A percentile compares a stretch with the other conserved stretches of the same genome.
These are phyloP conservation scores for Schizaphis graminum DNA, from an alignment of 2,888 invertebrate species.

Conservation along the genomic window DNA sequence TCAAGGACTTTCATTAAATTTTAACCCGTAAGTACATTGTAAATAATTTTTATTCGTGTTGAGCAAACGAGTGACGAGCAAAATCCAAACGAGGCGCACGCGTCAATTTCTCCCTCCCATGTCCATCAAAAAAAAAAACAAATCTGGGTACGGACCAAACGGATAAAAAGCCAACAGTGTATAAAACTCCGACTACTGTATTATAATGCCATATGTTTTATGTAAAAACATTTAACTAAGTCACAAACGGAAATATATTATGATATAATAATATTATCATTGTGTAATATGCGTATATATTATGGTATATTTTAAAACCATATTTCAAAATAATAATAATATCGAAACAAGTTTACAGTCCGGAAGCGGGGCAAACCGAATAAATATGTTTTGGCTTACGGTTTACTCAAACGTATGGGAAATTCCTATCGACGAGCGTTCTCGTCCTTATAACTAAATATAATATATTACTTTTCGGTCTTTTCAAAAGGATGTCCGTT, in stretches of 20 bases:
- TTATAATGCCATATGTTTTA: neutral
- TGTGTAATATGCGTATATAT: neutral
- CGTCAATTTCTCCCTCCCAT: neutral
- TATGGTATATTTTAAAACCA: neutral
- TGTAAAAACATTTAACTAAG: neutral
- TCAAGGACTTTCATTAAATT: neutral
- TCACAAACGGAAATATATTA: constrained; percentile 7
- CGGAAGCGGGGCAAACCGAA: neutral
- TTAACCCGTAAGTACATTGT: neutral
- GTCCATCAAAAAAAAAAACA: neutral
- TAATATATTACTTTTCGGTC: constrained; percentile 29
- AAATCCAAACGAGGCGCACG: neutral
- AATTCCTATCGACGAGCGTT: constrained; percentile 8
- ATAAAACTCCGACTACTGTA: neutral
- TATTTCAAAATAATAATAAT: neutral
- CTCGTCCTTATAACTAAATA: neutral
- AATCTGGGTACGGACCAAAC: constrained; percentile 34
- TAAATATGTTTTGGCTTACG: neutral
- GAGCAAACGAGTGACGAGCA: neutral
- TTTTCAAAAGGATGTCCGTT: neutral
- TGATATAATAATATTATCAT: neutral
- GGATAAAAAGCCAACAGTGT: neutral
- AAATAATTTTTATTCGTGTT: neutral
- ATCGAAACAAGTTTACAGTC: neutral
- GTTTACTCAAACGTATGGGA: constrained; percentile 16